Base-by-base conservation (phyloP, 2,888 invertebrate species). In the Galeopsomyia nigrocyanea region DNA sequence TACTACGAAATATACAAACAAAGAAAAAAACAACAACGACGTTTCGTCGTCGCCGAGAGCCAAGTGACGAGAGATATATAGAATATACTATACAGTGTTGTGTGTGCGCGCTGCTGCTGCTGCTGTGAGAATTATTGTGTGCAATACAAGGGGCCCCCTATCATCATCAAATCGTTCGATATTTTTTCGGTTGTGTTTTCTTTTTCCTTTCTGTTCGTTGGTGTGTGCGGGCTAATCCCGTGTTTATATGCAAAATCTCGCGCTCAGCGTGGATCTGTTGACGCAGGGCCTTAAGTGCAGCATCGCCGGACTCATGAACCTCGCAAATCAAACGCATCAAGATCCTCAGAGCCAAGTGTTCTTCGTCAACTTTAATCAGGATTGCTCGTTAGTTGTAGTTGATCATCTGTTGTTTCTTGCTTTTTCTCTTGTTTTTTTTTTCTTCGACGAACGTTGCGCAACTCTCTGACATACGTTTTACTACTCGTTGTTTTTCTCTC, bases 301-400 rank as follows among this genome's bases (percentile, higher is more conserved):
- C 81, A 87, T 88, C 87, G 86, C 90, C 89, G 91, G 90, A 91
- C 93, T 92, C 90, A 94, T 94, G 94, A 94, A 92, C 92, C 92
- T 93, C 89, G 91, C 92, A 90, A 92, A 90, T 88, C 91, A 91
- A 88, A 90, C 91, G 84, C 91, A 92, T 87, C 7, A 17, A 61
- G 94, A 93, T 88, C 89, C 93, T 86, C 91, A 93, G 89, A 92
- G 92, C 88, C 94, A 94, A 88, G 93, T 94, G 88, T 93, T 95
- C 88, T 97, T 95, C 88, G 96, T 97, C 82, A 97, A 96, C 89
- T 98, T 98, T 87, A 98, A 98, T 88, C 98, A 98, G 88, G 98
- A 98, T 88, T 94, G 93, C 92, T 95, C 97, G 98, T 98, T 94
- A 95, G 96, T 93, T 22, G 3, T 21, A 16, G 26, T 26, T 26